Conservation (phyloP, 2,797 vertebrate genomes). For the Melanotaenia nigrans region DNA sequence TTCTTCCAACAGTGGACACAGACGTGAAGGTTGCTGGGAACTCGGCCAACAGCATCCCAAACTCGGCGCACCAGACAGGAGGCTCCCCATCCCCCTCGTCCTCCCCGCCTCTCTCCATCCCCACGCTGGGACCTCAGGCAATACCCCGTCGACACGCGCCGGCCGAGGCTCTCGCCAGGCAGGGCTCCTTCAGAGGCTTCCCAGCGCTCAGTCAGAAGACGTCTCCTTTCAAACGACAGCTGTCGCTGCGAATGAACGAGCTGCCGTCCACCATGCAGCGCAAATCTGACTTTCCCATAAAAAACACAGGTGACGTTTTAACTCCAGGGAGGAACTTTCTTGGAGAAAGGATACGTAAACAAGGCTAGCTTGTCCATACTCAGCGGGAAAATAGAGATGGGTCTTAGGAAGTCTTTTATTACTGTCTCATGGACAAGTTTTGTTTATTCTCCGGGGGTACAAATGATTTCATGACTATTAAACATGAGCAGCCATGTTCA, state of each 20-base stretch:
- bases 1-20: slow-evolving; percentile 79
- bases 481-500: no score
- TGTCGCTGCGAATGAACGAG: slow-evolving; percentile 95
- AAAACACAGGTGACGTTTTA: slow-evolving; percentile 87
- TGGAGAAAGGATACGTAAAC: no score
- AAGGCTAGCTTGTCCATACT: no score
- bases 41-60: slow-evolving; percentile 59
- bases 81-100: slow-evolving; percentile 87
- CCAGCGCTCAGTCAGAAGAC: slow-evolving; percentile 97
- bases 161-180: slow-evolving; percentile 92
- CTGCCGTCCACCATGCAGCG: slow-evolving; percentile 96
- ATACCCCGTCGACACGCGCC: slow-evolving; percentile 95
- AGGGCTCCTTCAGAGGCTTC: slow-evolving; percentile 97
- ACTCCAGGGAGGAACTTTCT: no score
- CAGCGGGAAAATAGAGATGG: no score
- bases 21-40: slow-evolving; percentile 81
- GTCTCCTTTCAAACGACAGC: slow-evolving; percentile 96
- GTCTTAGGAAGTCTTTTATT: no score
- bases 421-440: no score
- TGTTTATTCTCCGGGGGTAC: no score
- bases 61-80: slow-evolving; percentile 50
- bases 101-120: slow-evolving; percentile 85
- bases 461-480: no score
- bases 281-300: slow-evolving; percentile 96
- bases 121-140: slow-evolving; percentile 84